A percentile compares a stretch with the other conserved stretches of the same genome.
These are phyloP conservation scores for Bradypus variegatus DNA, from an alignment of 2,797 vertebrate genomes.

Conservation along the genomic window DNA sequence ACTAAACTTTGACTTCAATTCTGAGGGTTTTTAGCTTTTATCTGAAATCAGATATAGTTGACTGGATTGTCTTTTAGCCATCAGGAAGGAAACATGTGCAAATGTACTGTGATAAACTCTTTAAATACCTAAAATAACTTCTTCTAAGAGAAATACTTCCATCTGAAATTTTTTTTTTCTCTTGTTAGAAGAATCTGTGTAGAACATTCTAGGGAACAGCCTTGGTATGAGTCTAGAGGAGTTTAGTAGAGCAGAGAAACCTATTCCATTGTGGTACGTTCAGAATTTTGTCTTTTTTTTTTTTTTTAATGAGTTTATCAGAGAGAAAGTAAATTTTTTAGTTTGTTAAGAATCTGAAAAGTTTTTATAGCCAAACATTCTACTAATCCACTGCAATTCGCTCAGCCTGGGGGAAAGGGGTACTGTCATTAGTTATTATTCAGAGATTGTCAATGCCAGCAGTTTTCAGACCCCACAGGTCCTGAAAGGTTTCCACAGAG, in stretches of 20 bases:
- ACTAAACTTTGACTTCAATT: background rate
- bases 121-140: background rate
- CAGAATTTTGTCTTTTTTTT: background rate
- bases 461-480: background rate
- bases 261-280: constrained; percentile 5
- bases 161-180: background rate
- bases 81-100: background rate
- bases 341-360: too few relatives aligned
- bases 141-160: background rate
- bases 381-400: background rate
- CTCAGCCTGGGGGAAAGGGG: background rate
- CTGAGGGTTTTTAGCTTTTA: background rate
- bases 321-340: background rate
- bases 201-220: constrained; percentile 23
- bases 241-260: constrained; percentile 52
- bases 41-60: background rate
- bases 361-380: too few relatives aligned
- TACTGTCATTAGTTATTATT: background rate
- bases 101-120: background rate
- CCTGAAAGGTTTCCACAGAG: background rate
- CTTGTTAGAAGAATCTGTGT: background rate
- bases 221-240: constrained; percentile 39
- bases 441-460: background rate
- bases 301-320: background rate
- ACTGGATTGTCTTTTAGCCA: background rate